Evolutionary conservation across 2,888 invertebrate species (phyloP), one percentile per base, ranked within the genome.

Genomic region (Leptinotarsa juncta): DNA sequence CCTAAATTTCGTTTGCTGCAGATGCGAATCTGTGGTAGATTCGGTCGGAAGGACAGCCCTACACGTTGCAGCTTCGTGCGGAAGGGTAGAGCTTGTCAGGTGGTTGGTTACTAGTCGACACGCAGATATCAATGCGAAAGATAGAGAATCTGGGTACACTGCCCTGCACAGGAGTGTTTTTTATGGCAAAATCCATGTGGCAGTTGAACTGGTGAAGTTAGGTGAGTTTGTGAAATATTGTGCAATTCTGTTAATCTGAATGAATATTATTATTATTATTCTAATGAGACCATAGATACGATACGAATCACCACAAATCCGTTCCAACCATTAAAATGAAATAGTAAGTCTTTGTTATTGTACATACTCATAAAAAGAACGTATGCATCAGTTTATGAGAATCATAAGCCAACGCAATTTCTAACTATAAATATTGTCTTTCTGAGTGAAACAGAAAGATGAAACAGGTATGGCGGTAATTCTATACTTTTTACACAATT

Each of bases 101-200:
- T 78, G 78, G 78, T 88, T 97, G 0, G 83, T 94, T 1, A 90
- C 91, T 67, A 91, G 92, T 80, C 87, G 87, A 67, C 87, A 89
- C 74, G 92, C 92, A 0, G 92, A 93, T 72, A 88, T 92, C 4
- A 92, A 93, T 83, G 89, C 89, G 0, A 90, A 90, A 76, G 95
- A 95, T 85, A 84, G 87, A 0, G 95, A 95, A 85, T 94, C 94
- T 1, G 94, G 94, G 0, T 95, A 94, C 87, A 96, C 95, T 12
- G 91, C 96, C 0, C 88, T 97, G 32, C 97, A 97, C 85, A 89
- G 95, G 70, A 93, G 95, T 77, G 88, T 96, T 26, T 95, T 94
- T 86, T 95, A 95, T 87, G 96, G 96, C 0, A 94, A 95, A 83
- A 91, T 97, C 78, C 91, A 93, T 82, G 90, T 92, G 51, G 93